Conservation (phyloP, 2,888 invertebrate species). For the Eristalis pertinax region DNA sequence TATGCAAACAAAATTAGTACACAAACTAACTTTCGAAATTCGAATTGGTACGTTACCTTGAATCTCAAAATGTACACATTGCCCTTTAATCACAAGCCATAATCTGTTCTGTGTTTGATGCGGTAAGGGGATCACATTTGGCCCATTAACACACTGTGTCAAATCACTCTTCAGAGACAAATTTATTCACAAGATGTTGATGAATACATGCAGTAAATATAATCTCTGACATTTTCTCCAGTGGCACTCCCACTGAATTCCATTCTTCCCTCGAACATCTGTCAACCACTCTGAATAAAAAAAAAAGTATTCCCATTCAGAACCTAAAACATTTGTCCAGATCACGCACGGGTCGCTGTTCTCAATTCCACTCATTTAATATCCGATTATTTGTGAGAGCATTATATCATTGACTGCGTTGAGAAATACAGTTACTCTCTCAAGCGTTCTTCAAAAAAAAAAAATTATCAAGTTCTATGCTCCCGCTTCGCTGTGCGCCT, state of each 20-base stretch:
- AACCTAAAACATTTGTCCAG: not conserved
- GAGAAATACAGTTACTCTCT: slow-evolving; percentile 6
- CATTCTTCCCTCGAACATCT: not conserved
- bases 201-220: not conserved
- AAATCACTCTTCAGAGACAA: not conserved
- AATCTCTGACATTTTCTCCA: not conserved
- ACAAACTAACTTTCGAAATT: too few species aligned
- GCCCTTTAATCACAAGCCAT: too few species aligned
- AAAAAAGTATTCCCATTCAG: not conserved
- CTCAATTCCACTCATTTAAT: slow-evolving; percentile 20
- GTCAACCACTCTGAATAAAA: not conserved
- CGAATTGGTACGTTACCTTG: too few species aligned
- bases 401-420: slow-evolving; percentile 42
- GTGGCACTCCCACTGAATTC: not conserved
- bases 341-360: not conserved
- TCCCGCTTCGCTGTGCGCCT: not conserved
- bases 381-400: slow-evolving; percentile 26
- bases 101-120: too few species aligned
- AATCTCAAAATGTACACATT: too few species aligned
- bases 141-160: not conserved
- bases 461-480: slow-evolving; percentile 29
- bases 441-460: slow-evolving; percentile 29
- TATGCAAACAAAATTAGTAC: too few species aligned
- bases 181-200: not conserved
- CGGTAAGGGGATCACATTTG: not conserved